phyloP scores from a whole-genome alignment of 2,113 vertebrate species.

The Platysternon megacephalum region DNA sequence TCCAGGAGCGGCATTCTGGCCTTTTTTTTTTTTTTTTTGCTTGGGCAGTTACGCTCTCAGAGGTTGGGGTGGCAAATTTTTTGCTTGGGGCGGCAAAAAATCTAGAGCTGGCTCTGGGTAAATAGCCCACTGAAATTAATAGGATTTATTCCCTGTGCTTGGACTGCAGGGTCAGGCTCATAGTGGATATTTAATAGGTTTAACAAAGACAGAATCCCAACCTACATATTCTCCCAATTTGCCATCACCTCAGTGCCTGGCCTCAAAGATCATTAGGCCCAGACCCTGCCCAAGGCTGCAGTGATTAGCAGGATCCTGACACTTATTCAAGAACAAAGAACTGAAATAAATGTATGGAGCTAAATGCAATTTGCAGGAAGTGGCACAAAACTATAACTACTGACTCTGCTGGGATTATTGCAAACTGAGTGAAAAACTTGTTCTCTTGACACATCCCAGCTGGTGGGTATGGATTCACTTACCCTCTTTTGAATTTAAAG shows the following conservation, averaged over 20 bases:
- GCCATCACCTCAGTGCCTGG: neutral
- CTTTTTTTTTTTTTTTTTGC: too few species aligned
- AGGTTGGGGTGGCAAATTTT: too few species aligned
- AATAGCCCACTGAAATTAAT: accelerated
- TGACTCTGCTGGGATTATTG: neutral
- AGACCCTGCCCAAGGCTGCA: neutral
- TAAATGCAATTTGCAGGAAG: neutral
- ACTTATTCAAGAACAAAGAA: neutral
- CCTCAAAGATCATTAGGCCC: neutral
- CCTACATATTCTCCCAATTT: neutral
- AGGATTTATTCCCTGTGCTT: neutral
- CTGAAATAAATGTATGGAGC: neutral
- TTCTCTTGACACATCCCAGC: neutral
- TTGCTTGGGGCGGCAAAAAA: too few species aligned
- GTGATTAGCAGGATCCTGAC: neutral
- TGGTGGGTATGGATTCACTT: neutral
- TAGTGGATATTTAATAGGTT: accelerated
- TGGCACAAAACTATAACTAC: neutral
- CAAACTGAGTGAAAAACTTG: neutral
- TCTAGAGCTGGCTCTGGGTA: neutral
- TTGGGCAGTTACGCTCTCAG: too few species aligned
- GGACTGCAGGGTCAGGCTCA: neutral
- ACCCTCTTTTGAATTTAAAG: neutral
- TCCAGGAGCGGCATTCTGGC: too few species aligned
- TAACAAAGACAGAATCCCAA: neutral